These are phyloP conservation scores for Lordiphosa collinella DNA, from an alignment of 1,140 invertebrate species.

Conservation along the genomic window DNA sequence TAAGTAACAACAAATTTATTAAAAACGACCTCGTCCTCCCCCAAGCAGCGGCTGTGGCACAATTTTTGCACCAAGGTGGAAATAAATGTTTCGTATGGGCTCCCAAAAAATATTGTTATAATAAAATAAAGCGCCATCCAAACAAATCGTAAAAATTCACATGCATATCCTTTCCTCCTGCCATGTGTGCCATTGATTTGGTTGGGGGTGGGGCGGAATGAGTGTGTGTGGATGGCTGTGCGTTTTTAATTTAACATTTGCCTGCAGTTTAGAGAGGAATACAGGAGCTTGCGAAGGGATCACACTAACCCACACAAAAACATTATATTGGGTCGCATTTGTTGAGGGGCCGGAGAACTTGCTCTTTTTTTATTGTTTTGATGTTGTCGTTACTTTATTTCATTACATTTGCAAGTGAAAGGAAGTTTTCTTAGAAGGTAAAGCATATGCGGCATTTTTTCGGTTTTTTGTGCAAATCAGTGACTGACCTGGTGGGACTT, in stretches of 20 bases:
- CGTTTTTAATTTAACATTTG: conserved; percentile 23
- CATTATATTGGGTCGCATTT: neutral
- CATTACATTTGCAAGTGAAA: conserved; percentile 31
- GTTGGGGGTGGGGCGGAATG: no score
- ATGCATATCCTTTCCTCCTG: conserved; percentile 6
- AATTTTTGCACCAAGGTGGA: conserved; percentile 34
- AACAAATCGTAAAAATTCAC: conserved; percentile 57
- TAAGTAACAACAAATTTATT: no score
- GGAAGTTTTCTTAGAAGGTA: neutral
- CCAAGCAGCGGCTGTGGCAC: neutral
- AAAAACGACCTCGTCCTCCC: no score
- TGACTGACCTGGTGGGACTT: no score
- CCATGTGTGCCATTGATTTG: no score
- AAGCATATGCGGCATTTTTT: neutral
- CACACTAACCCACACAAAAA: conserved; percentile 10
- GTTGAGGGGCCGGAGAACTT: neutral
- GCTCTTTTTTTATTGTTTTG: conserved; percentile 12
- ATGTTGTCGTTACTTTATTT: conserved; percentile 39
- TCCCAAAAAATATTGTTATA: conserved; percentile 45
- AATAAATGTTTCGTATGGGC: conserved; percentile 4
- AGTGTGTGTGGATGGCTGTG: neutral
- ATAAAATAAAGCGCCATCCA: conserved; percentile 49
- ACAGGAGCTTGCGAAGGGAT: conserved; percentile 4
- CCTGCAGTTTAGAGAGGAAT: neutral
- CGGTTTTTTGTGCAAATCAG: no score